Evolutionary conservation across 2,888 invertebrate species (phyloP), one percentile per base, ranked within the genome.

Genomic region (Diploptera punctata): DNA sequence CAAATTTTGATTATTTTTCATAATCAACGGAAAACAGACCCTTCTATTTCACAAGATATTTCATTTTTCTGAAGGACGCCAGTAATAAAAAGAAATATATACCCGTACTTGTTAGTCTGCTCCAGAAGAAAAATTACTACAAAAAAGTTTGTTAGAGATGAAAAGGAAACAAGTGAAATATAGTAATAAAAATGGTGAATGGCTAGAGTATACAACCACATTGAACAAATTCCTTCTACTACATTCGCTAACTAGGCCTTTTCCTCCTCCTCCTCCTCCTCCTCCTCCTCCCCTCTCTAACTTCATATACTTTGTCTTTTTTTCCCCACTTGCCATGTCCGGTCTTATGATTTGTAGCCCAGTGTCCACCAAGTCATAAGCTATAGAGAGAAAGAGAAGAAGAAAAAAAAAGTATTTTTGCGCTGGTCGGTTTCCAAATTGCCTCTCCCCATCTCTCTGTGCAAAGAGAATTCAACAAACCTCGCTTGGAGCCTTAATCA

Each of bases 401-500:
- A 16, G n/a, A 49, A 19, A 49, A 31, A 52, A 49, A 26, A 70
- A 18, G 26, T 43, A 57, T 67, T 71, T 71, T 65, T 67, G 57
- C 44, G 43, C 9, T 54, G 60, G 62, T 43, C 65, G 62, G 44
- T 57, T 62, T 29, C 62, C 65, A 61, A 71, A 71, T 62, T 65
- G 60, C 71, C 61, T 62, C 31, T 49, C 69, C 38, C 54, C 52
- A 52, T 33, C 54, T 29, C 33, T 54, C 38, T 49, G 29, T 26
- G 13, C 47, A 67, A 49, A 49, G 67, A 26, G 49, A 47, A 31
- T 21, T 44, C 44, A 52, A 33, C 38, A 33, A 62, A 43, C 62
- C 38, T 13, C 4, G 38, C 21, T 43, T 68, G 52, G 54, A 31
- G 60, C 71, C 71, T 73, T 73, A 73, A 73, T 73, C 73, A 73